phyloP scores from a whole-genome alignment of 2,797 vertebrate species.

The Pangasius larnaudii region DNA sequence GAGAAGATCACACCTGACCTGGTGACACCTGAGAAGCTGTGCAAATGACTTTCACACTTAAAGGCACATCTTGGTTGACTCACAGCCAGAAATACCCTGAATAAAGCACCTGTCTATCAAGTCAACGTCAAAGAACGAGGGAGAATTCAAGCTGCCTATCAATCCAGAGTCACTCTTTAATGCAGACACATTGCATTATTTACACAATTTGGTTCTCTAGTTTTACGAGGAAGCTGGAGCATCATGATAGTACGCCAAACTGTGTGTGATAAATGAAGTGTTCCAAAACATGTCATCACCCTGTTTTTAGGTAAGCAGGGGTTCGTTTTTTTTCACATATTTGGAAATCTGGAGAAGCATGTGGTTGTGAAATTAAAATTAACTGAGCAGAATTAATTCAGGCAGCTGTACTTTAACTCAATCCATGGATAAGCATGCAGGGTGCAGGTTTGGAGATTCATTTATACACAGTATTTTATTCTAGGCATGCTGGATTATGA shows the following conservation, averaged over 20 bases:
- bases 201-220: constrained; percentile 2
- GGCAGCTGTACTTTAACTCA: constrained; percentile 44
- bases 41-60: constrained; percentile 46
- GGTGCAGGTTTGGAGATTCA: constrained; percentile 33
- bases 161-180: constrained; percentile 17
- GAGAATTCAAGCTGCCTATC: constrained; percentile 31
- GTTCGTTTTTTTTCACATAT: neutral
- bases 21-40: constrained; percentile 46
- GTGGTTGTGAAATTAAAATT: constrained; percentile 50
- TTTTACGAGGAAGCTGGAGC: constrained; percentile 1
- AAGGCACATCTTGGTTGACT: constrained; percentile 42
- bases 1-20: constrained; percentile 20
- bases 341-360: constrained; percentile 35
- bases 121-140: constrained; percentile 24
- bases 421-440: constrained; percentile 43
- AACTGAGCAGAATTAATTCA: constrained; percentile 44
- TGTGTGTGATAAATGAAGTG: constrained; percentile 14
- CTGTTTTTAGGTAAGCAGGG: constrained; percentile 11
- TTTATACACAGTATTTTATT: constrained; percentile 52
- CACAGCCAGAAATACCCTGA: constrained; percentile 45
- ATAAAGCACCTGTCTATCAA: constrained; percentile 50
- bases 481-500: constrained; percentile 49
- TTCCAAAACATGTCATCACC: constrained; percentile 25
- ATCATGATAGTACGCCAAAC: constrained; percentile 16
- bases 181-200: constrained; percentile 26